Evolutionary conservation across 2,888 invertebrate genomes (phyloP).

Genomic region (Mantis religiosa): DNA sequence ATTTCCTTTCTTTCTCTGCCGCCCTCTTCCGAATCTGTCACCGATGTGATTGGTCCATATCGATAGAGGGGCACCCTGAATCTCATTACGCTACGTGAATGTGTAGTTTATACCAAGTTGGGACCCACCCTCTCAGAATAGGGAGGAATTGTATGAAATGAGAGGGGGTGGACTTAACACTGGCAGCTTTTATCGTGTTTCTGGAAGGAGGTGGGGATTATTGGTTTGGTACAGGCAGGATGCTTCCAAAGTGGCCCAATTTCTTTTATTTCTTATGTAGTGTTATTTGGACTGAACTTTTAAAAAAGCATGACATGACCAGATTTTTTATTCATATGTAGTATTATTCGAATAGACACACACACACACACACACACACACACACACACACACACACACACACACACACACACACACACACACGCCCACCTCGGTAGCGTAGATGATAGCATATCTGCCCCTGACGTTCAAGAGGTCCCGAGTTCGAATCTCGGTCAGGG

Average conservation of each 20-base stretch:
- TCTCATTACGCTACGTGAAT: constrained; percentile 10
- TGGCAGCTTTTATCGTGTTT: background rate
- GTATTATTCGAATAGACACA: no score
- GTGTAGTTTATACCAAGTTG: background rate
- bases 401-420: no score
- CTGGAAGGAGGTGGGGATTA: background rate
- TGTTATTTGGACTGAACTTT: no score
- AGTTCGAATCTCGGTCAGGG: no score
- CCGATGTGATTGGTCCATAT: constrained; percentile 12
- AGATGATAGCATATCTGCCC: no score
- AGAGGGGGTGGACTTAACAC: constrained; percentile 11
- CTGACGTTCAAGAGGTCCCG: no score
- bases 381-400: no score
- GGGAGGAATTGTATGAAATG: background rate
- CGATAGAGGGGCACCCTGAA: background rate
- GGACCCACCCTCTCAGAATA: background rate
- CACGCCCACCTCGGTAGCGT: no score
- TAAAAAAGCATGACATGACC: no score
- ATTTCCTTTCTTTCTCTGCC: background rate
- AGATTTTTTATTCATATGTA: no score
- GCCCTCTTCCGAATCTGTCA: background rate
- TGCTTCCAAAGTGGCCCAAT: background rate
- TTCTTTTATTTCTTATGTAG: background rate
- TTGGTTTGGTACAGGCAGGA: background rate
- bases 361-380: no score